Base-by-base conservation (phyloP, 2,797 vertebrate genomes). In the Rhinichthys osculus region DNA sequence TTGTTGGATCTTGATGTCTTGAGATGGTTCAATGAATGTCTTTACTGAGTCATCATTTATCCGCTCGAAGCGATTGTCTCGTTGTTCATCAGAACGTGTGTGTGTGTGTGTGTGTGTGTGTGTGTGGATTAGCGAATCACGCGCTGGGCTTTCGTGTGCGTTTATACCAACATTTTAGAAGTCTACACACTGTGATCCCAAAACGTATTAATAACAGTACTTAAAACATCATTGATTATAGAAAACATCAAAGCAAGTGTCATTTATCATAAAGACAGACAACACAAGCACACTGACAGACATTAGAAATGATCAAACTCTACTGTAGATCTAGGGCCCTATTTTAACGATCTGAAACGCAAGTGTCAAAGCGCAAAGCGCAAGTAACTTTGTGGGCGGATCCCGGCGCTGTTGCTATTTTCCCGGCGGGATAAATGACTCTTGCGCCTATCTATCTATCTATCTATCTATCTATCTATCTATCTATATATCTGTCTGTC, bases 1-100 rank as follows among this genome's bases (percentile, higher is more conserved):
- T 82, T 71, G 44, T 50, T 72, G 67, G 78, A 90, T 83, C 71
- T 85, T 23, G 62, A 79, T 87, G 47, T 84, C 44, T 77, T 76
- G 27, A 83, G 71, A 74, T 19, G 71, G n/a, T 74, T 74, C 11
- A 64, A 11, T 82, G 59, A 83, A 83, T 74, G 19, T 67, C 72
- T 77, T 35, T 38, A 52, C 82, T 84, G 82, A 84, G 23, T 77
- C 62, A 67, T 50, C 59, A 66, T 78, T 54, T 86, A 81, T 72
- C 84, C 79, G 76, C 87, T 83, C 76, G 73, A 72, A 59, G 72
- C 47, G 62, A 52, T 42, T 54, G 72, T 69, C 30, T 13, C 33
- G 9, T 5, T 17, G 81, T 82, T 82, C 70, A 42, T 67, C 72
- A 78, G 82, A 52, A 77, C 13, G 38, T n/a, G 40, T n/a, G 70